Evolutionary conservation across 1,140 invertebrate genomes (phyloP).

Genomic region (Aphaenogaster floridana): DNA sequence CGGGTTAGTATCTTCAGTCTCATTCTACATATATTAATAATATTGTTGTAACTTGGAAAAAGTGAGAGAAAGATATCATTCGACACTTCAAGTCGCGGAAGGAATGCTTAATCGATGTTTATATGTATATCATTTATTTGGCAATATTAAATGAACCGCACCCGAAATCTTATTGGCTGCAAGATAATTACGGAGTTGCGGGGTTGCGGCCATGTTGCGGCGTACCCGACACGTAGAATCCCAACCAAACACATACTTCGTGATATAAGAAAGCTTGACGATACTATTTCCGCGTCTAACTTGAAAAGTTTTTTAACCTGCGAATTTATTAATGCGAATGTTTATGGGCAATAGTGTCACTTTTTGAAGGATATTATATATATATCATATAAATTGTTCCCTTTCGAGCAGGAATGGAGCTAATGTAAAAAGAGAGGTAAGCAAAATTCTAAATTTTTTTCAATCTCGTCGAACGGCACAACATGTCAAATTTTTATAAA

Average conservation of each 20-base stretch:
- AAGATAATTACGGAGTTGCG: neutral
- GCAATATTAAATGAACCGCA: neutral
- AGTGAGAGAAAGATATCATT: neutral
- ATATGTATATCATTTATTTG: neutral
- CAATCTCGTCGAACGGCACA: neutral
- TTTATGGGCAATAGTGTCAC: neutral
- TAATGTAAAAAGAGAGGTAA: neutral
- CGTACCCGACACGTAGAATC: conserved; percentile 3
- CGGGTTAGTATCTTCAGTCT: no score
- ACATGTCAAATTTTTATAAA: neutral
- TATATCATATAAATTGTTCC: neutral
- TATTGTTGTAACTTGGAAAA: neutral
- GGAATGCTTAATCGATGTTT: neutral
- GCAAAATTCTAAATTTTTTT: neutral
- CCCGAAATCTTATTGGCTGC: conserved; percentile 13
- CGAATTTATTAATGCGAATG: neutral
- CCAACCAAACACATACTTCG: neutral
- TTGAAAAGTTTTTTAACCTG: neutral
- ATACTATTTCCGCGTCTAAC: neutral
- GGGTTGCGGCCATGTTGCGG: conserved; percentile 13
- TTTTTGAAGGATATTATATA: neutral
- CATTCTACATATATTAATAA: no score
- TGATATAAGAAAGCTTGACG: neutral
- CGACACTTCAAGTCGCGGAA: neutral
- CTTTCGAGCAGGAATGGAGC: neutral